Conservation (phyloP, 1,140 invertebrate genomes). For the Brachionus rubens region DNA sequence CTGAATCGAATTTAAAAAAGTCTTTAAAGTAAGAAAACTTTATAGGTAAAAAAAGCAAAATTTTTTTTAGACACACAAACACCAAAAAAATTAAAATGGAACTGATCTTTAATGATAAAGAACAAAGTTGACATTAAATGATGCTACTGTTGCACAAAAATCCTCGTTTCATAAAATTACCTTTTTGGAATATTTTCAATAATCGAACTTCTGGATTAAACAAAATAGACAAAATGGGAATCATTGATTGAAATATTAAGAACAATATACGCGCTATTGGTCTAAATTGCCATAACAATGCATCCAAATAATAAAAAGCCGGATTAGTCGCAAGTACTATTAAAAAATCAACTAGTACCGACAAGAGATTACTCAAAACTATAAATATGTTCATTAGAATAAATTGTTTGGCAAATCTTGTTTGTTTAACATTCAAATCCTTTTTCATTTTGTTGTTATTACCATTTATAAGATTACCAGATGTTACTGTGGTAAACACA, state of each 20-base stretch:
- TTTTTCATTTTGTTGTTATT: background rate
- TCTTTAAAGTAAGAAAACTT: too few species aligned
- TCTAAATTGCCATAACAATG: slow-evolving; percentile 24
- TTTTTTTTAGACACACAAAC: too few species aligned
- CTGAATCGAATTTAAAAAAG: too few species aligned
- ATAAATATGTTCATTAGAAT: slow-evolving; percentile 9
- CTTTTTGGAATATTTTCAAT: slow-evolving; percentile 27
- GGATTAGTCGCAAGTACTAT: slow-evolving; percentile 29
- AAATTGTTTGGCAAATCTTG: slow-evolving; percentile 39
- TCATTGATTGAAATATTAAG: slow-evolving; percentile 31
- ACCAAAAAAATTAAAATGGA: too few species aligned
- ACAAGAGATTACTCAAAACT: slow-evolving; percentile 27
- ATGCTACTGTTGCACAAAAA: slow-evolving; percentile 33
- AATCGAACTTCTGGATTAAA: slow-evolving; percentile 24
- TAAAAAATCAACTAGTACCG: slow-evolving; percentile 17
- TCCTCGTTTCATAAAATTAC: slow-evolving; percentile 11
- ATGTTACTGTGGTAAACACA: background rate
- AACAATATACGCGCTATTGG: slow-evolving; percentile 13
- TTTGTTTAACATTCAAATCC: slow-evolving; percentile 6
- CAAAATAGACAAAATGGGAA: background rate
- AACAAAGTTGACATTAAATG: background rate
- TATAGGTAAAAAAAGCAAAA: too few species aligned
- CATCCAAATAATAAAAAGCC: slow-evolving; percentile 10
- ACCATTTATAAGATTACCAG: background rate
- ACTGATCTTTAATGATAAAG: too few species aligned